Evolutionary conservation across 2,113 vertebrate genomes (phyloP), one percentile per base, ranked within the genome.

Genomic region (Prionailurus viverrinus): DNA sequence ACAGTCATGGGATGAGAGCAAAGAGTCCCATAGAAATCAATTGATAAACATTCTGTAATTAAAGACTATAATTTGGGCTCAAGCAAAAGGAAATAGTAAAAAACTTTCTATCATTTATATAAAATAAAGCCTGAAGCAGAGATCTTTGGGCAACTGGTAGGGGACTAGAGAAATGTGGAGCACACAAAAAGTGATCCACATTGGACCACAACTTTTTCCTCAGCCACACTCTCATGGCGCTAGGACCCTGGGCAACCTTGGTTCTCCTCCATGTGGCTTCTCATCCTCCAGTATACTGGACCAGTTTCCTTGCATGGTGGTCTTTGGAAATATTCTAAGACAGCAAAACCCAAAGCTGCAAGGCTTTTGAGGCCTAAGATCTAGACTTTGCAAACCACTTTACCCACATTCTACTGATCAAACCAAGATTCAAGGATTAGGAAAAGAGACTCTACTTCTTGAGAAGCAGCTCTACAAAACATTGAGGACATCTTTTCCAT

Each of bases 71-170:
- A 90, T 33, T 95, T 66, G 80, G 92, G 19, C 13, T 63, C 31
- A 89, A 71, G 29, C 3, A 29, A 90, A 97, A 86, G 5, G 10
- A 76, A 93, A 76, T 6, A 19, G 13, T 74, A 66, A 71, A 93
- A 92, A 41, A 0, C 29, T 65, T 66, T n/a, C 68, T 73, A 66
- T 1, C 41, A 82, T 66, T 61, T 78, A 93, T 29, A 65, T 25
- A 61, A 84, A 91, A 91, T 41, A 97, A 84, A 93, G 33, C 4
- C 4, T 51, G 71, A 86, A 83, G 41, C 27, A 71, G 48, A 96
- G 66, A 78, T 73, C 63, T 80, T 9, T 45, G 48, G 58, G 78
- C 66, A 84, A 36, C 11, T 84, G 36, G 12, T 45, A 27, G 39
- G 19, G 16, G 10, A 73, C 6, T 82, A 87, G 81, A 79, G 36